Evolutionary conservation across 2,797 vertebrate species (phyloP).

Genomic region (Myotis planiceps): DNA sequence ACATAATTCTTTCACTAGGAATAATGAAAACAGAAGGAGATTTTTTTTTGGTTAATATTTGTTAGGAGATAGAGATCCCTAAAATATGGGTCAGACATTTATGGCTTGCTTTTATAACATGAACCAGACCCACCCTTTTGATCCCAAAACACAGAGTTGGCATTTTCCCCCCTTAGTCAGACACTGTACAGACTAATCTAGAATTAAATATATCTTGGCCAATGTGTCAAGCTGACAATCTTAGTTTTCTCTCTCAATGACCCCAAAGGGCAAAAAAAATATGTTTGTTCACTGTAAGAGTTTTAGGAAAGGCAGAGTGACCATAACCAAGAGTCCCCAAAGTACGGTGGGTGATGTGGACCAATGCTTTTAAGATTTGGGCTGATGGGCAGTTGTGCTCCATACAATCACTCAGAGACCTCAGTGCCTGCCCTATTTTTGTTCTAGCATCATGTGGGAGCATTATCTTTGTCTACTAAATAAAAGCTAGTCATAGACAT

Average conservation of each 20-base stretch:
- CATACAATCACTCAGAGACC: background rate
- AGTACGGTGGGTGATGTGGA: background rate
- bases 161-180: background rate
- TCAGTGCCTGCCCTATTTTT: background rate
- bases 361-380: background rate
- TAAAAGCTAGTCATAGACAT: background rate
- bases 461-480: background rate
- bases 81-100: slow-evolving; percentile 10
- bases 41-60: slow-evolving; percentile 5
- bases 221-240: background rate
- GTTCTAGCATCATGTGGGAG: background rate
- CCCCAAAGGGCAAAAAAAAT: background rate
- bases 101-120: slow-evolving; percentile 25
- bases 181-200: slow-evolving; percentile 7
- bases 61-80: background rate
- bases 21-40: slow-evolving; percentile 36
- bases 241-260: background rate
- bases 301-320: background rate
- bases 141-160: slow-evolving; percentile 9
- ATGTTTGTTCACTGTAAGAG: background rate
- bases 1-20: slow-evolving; percentile 51
- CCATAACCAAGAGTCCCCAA: background rate
- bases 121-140: background rate
- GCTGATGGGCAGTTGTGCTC: background rate
- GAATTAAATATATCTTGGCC: slow-evolving; percentile 11